Evolutionary conservation across 35 echinoderm and acorn worm genomes (phyloP).

Genomic region (Patiria miniata): DNA sequence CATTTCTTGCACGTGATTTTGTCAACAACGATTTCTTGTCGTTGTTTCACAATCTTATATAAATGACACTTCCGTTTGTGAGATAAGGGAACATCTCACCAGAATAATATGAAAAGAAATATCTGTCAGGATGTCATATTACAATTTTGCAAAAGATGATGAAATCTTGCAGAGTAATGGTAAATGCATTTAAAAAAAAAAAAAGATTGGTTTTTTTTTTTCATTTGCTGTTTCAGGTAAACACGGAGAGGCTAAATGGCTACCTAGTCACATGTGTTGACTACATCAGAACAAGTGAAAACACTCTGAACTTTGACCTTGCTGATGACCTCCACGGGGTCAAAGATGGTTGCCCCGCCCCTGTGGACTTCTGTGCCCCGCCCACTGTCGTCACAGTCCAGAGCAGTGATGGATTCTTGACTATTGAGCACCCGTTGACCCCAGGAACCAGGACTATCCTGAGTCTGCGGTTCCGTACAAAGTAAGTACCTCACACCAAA

Average conservation of each 20-base stretch:
- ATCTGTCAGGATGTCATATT: no score
- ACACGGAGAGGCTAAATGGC: conserved; percentile 91
- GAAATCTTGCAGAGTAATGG: not conserved
- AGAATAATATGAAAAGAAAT: no score
- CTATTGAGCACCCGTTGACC: conserved; percentile 59
- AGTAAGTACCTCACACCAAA: conserved; percentile 67
- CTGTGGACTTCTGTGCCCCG: conserved; percentile 84
- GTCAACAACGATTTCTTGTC: no score
- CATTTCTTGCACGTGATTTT: no score
- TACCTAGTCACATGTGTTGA: conserved; percentile 91
- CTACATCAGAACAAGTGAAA: conserved; percentile 74
- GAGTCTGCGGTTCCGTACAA: conserved; percentile 82
- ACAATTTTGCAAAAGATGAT: no score
- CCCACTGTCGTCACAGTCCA: conserved; percentile 78
- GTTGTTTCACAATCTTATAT: no score
- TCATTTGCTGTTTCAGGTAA: conserved; percentile 41
- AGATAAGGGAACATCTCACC: no score
- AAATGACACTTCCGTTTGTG: no score
- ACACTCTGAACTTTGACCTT: conserved; percentile 63
- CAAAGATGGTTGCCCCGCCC: conserved; percentile 74
- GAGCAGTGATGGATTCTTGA: conserved; percentile 61
- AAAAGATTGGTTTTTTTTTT: not conserved
- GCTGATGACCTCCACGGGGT: conserved; percentile 72
- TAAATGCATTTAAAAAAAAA: not conserved
- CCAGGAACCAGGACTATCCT: conserved; percentile 89